Conservation (phyloP, 2,113 vertebrate species). For the Thamnophis sirtalis region DNA sequence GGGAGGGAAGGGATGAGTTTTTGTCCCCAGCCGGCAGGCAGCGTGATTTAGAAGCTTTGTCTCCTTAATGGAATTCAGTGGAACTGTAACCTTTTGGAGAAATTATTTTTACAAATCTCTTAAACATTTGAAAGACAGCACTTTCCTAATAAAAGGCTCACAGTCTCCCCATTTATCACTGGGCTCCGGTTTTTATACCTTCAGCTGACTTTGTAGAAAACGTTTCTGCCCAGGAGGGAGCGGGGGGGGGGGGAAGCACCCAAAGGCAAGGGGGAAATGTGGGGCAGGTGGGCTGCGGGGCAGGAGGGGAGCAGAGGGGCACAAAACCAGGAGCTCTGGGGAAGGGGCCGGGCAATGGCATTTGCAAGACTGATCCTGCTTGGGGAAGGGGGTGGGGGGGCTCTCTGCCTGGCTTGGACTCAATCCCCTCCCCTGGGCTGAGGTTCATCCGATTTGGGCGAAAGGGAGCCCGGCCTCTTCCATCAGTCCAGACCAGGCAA, state of each 20-base stretch:
- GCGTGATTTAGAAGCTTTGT: slow-evolving; percentile 48
- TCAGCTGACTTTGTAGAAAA: slow-evolving; percentile 54
- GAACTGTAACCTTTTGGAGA: slow-evolving; percentile 57
- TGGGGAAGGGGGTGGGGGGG: not conserved
- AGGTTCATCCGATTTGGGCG: not conserved
- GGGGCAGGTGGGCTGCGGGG: slow-evolving; percentile 30
- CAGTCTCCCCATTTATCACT: slow-evolving; percentile 57
- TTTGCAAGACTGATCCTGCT: slow-evolving; percentile 30
- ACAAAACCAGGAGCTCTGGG: slow-evolving; percentile 33
- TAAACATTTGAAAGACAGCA: slow-evolving; percentile 60
- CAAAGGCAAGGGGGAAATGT: slow-evolving; percentile 49
- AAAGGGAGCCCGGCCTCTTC: not conserved
- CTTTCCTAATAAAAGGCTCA: slow-evolving; percentile 58
- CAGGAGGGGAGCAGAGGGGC: slow-evolving; percentile 39
- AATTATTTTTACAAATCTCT: slow-evolving; percentile 66
- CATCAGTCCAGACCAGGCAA: not conserved
- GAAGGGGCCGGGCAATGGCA: slow-evolving; percentile 22
- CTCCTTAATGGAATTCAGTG: slow-evolving; percentile 34
- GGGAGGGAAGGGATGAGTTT: too few relatives aligned
- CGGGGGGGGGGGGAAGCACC: slow-evolving; percentile 39
- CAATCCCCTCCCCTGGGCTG: not conserved
- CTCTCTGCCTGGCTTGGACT: not conserved
- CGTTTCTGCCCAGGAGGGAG: slow-evolving; percentile 8
- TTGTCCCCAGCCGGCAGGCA: not conserved
- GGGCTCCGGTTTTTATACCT: slow-evolving; percentile 51